phyloP scores from a whole-genome alignment of 2,888 invertebrate species.

The Callosobruchus maculatus region DNA sequence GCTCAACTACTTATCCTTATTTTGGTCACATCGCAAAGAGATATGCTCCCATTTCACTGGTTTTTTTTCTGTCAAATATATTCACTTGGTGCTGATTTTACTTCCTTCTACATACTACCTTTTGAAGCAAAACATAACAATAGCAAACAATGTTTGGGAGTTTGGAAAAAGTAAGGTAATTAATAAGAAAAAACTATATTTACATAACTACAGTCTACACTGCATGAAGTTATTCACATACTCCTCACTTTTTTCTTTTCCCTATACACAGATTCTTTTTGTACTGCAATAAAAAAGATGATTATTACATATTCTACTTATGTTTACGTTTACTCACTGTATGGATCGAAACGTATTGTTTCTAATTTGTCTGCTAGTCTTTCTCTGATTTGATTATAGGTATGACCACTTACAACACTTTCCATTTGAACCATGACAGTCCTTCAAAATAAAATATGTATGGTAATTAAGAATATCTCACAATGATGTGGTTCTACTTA shows the following conservation, averaged over 20 bases:
- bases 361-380: constrained; percentile 77
- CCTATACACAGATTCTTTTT: constrained; percentile 59
- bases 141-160: no score
- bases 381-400: constrained; percentile 62
- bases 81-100: no score
- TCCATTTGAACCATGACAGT: constrained; percentile 74
- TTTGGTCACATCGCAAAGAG: no score
- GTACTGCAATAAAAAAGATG: constrained; percentile 62
- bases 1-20: no score
- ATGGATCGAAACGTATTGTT: constrained; percentile 71
- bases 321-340: constrained; percentile 59
- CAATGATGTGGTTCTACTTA: constrained; percentile 48
- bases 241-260: constrained; percentile 78
- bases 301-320: constrained; percentile 1
- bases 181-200: no score
- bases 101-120: no score
- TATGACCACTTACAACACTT: constrained; percentile 76
- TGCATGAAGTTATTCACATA: constrained; percentile 35
- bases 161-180: no score
- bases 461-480: neutral
- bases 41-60: no score
- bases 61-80: no score
- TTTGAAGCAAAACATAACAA: no score
- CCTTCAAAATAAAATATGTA: constrained; percentile 50
- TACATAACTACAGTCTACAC: neutral